A percentile compares a stretch with the other conserved stretches of the same genome.
Conservation (phyloP, 2,888 invertebrate species). For the Tolmerus cingulatus region DNA sequence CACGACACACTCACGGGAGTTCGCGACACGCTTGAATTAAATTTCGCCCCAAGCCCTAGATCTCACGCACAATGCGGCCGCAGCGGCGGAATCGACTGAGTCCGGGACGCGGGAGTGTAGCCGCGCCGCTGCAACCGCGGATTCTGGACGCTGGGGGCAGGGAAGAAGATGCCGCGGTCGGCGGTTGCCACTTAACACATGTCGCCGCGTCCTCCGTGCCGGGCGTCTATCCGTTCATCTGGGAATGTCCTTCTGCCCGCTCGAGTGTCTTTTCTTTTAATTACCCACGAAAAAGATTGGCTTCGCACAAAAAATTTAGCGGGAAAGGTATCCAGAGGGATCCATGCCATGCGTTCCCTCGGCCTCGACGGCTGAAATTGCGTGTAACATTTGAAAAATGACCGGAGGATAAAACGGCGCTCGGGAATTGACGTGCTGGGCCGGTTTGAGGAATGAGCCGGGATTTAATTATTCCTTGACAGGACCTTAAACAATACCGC, state of each 20-base stretch:
- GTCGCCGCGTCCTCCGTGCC: neutral
- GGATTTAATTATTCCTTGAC: conserved; percentile 30
- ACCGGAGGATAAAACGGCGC: neutral
- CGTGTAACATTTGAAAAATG: conserved; percentile 22
- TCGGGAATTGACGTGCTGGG: neutral
- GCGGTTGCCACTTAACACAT: conserved; percentile 12
- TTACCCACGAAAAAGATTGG: conserved; percentile 9
- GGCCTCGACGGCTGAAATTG: neutral
- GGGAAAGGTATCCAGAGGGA: neutral
- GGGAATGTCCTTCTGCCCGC: conserved; percentile 13
- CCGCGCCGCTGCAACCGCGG: neutral
- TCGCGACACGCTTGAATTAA: conserved; percentile 42
- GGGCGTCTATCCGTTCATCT: neutral
- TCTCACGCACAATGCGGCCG: conserved; percentile 40
- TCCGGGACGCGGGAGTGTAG: neutral
- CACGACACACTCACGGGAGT: conserved; percentile 36
- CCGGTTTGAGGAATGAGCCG: conserved; percentile 19
- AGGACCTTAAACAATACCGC: conserved; percentile 41
- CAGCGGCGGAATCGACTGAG: neutral
- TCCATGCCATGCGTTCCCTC: neutral
- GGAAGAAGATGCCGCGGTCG: neutral
- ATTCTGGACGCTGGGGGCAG: neutral
- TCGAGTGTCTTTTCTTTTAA: neutral
- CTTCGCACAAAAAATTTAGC: neutral
- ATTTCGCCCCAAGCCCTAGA: conserved; percentile 24